A percentile compares a stretch with the other conserved stretches of the same genome.
These are phyloP conservation scores for Drosophila robusta DNA, from an alignment of 2,888 invertebrate genomes.

Conservation along the genomic window DNA sequence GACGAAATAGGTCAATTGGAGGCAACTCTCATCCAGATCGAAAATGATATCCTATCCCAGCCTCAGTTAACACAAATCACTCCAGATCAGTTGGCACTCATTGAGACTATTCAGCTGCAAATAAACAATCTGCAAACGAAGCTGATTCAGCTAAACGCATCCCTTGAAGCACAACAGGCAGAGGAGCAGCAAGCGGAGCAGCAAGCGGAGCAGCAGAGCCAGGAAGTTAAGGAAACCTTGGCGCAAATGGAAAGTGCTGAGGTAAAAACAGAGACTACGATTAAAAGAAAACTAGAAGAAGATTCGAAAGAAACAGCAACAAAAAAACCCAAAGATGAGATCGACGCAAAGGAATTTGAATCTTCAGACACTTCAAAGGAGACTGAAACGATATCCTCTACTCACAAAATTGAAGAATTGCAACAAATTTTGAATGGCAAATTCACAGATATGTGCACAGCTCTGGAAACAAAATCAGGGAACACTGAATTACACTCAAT, in stretches of 20 bases:
- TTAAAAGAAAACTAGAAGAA: conserved; percentile 37
- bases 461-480: background rate
- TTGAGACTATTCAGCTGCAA: conserved; percentile 73
- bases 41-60: conserved; percentile 71
- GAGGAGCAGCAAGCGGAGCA: background rate
- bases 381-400: background rate
- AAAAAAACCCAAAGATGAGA: conserved; percentile 44
- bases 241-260: background rate
- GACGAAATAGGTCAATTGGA: conserved; percentile 70
- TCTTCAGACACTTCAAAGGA: background rate
- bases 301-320: conserved; percentile 5
- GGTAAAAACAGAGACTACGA: conserved; percentile 28
- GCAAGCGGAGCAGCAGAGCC: background rate
- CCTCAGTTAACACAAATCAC: conserved; percentile 59
- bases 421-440: conserved; percentile 26
- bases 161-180: conserved; percentile 7
- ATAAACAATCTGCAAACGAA: conserved; percentile 69
- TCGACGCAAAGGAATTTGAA: conserved; percentile 19
- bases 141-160: conserved; percentile 42
- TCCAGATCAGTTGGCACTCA: conserved; percentile 60
- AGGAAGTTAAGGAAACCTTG: background rate
- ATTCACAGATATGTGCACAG: conserved; percentile 14
- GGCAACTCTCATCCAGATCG: conserved; percentile 63
- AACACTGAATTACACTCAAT: conserved; percentile 14
- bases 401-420: conserved; percentile 1